Evolutionary conservation across 2,113 vertebrate genomes (phyloP), one percentile per base, ranked within the genome.

Genomic region (Amblyopsis rosae): DNA sequence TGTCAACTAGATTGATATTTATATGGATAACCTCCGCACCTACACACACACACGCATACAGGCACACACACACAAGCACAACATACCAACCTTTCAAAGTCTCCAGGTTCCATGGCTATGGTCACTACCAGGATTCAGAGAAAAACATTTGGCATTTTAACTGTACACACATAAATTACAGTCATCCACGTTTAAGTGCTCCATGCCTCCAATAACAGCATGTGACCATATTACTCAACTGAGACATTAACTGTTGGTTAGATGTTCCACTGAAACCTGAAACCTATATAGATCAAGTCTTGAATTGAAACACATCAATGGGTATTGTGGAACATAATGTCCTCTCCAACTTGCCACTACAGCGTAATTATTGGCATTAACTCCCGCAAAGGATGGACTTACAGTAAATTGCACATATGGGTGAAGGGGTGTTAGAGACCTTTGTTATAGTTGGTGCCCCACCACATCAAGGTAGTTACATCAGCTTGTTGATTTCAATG

Each of bases 401-500:
- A 83, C 72, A 86, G 77, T 86, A 71, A 54, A 35, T 26, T 26
- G 2, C 65, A 13, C 67, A 77, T 74, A 75, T 51, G 32, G 41
- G 59, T 51, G 41, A 70, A 67, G 49, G n/a, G 47, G 55, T 62
- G 57, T 75, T 32, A 72, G 62, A 45, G 19, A 59, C 46, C 67
- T 46, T 32, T 65, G 63, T 78, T 41, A 26, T 26, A 67, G 71
- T 50, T 17, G 48, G 19, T 69, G 61, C 57, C 67, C 54, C 0
- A 32, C 62, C 69, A 79, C 78, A 79, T 8, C 76, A 76, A 66
- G 35, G 32, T 35, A 35, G 26, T 84, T 83, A 82, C 78, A 82
- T 82, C 67, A 83, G 62, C 65, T 65, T 79, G 68, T 82, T 81
- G 19, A 51, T 81, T 82, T 77, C 59, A 82, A 82, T 87, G 69